These are phyloP conservation scores for Euleptes europaea DNA, from an alignment of 2,113 vertebrate genomes.

Conservation along the genomic window DNA sequence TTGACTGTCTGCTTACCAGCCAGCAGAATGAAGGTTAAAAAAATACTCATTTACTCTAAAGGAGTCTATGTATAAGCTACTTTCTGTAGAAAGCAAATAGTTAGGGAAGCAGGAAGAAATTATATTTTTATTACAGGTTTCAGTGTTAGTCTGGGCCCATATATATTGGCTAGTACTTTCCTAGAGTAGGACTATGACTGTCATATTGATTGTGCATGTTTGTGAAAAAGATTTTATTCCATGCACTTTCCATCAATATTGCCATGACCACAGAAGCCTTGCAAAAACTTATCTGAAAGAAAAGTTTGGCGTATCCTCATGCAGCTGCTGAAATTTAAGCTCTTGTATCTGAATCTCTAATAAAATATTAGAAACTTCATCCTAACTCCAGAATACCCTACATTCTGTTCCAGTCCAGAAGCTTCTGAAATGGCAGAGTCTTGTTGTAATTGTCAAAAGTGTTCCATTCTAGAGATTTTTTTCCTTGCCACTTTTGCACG, in stretches of 20 bases:
- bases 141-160: background rate
- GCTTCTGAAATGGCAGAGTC: constrained; percentile 25
- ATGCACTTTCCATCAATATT: constrained; percentile 52
- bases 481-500: constrained; percentile 44
- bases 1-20: background rate
- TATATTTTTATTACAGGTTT: constrained; percentile 36
- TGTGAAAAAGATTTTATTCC: constrained; percentile 18
- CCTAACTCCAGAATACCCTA: constrained; percentile 18
- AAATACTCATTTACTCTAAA: background rate
- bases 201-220: constrained; percentile 11
- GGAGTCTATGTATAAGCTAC: background rate
- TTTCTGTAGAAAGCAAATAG: constrained; percentile 27
- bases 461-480: constrained; percentile 34
- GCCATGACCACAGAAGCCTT: constrained; percentile 15
- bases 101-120: constrained; percentile 14
- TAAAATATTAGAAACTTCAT: constrained; percentile 40
- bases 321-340: constrained; percentile 34
- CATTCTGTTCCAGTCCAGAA: constrained; percentile 9
- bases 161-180: constrained; percentile 10
- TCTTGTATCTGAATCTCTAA: constrained; percentile 29
- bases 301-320: constrained; percentile 34
- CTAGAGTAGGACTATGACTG: constrained; percentile 12
- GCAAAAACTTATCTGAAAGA: constrained; percentile 35
- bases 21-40: background rate
- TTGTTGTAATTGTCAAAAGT: constrained; percentile 21